These are phyloP conservation scores for Rhinatrema bivittatum DNA, from an alignment of 2,797 vertebrate species.

Conservation along the genomic window DNA sequence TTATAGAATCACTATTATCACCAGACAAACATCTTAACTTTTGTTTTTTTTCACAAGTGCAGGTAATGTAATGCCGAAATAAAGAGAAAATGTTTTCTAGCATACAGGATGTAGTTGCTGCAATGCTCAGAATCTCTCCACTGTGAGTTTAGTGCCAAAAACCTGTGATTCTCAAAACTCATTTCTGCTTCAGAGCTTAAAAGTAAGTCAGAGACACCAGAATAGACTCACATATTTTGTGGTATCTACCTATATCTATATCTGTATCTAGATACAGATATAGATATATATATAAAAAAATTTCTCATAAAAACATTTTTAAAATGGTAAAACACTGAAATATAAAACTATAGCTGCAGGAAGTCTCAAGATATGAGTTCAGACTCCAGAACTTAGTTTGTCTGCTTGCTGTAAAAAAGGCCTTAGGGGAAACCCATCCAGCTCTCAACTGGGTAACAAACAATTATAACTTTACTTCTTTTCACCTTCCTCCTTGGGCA, in stretches of 20 bases:
- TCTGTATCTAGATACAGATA: too few relatives aligned
- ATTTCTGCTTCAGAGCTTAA: slow-evolving; percentile 23
- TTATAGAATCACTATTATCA: too few relatives aligned
- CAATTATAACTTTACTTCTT: too few relatives aligned
- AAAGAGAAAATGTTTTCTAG: slow-evolving; percentile 17
- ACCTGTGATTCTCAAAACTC: slow-evolving; percentile 37
- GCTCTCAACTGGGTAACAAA: too few relatives aligned
- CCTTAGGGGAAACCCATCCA: background rate
- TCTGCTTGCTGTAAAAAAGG: background rate
- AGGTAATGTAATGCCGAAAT: slow-evolving; percentile 26
- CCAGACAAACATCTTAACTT: too few relatives aligned
- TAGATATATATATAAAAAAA: too few relatives aligned
- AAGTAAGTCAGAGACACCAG: slow-evolving; percentile 1
- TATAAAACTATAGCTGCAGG: background rate
- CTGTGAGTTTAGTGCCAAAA: slow-evolving; percentile 46
- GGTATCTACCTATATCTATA: too few relatives aligned
- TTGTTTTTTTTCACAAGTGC: too few relatives aligned
- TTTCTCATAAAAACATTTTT: too few relatives aligned
- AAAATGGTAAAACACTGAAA: background rate
- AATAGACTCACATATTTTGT: slow-evolving; percentile 13
- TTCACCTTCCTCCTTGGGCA: too few relatives aligned
- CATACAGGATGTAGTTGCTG: slow-evolving; percentile 21
- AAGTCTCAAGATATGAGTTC: slow-evolving; percentile 6
- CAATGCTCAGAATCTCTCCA: slow-evolving; percentile 41
- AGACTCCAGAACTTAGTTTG: background rate